Conservation (phyloP, 2,797 vertebrate species). For the Enteromius argenteus region DNA sequence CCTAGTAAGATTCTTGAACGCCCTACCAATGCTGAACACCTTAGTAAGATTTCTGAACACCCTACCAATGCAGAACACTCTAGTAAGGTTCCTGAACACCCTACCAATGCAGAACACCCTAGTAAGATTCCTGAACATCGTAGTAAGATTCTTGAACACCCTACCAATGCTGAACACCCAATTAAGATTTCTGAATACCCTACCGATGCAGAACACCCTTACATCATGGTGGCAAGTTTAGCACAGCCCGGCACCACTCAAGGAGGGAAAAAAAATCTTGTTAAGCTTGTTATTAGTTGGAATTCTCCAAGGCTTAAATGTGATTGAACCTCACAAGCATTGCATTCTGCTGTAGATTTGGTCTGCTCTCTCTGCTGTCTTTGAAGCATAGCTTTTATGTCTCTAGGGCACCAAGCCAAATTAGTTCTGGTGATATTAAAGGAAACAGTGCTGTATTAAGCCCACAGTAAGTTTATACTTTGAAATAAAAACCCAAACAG, state of each 20-base stretch:
- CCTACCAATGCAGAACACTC: background rate
- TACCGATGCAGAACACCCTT: background rate
- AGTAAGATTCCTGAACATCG: no score
- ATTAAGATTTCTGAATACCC: no score
- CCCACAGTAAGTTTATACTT: slow-evolving; percentile 59
- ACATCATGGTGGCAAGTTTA: background rate
- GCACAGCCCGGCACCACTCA: background rate
- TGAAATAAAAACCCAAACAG: slow-evolving; percentile 58
- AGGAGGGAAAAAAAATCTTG: slow-evolving; percentile 19
- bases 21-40: no score
- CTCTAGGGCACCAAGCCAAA: slow-evolving; percentile 50
- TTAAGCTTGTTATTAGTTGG: slow-evolving; percentile 32
- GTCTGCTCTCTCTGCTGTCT: slow-evolving; percentile 47
- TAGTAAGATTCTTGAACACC: no score
- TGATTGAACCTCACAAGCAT: slow-evolving; percentile 39
- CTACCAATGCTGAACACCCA: no score
- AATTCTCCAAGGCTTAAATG: slow-evolving; percentile 47
- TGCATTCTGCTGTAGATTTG: slow-evolving; percentile 42
- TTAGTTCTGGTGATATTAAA: slow-evolving; percentile 59
- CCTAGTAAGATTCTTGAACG: no score
- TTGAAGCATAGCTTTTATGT: slow-evolving; percentile 55
- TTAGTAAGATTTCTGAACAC: no score
- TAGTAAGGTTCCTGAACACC: background rate
- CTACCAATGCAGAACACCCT: background rate
- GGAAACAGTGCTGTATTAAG: slow-evolving; percentile 55